Percentiles rank a stretch among this genome's conserved stretches.
These are phyloP conservation scores for Folsomia candida DNA, from an alignment of 2,888 invertebrate genomes.

Conservation along the genomic window DNA sequence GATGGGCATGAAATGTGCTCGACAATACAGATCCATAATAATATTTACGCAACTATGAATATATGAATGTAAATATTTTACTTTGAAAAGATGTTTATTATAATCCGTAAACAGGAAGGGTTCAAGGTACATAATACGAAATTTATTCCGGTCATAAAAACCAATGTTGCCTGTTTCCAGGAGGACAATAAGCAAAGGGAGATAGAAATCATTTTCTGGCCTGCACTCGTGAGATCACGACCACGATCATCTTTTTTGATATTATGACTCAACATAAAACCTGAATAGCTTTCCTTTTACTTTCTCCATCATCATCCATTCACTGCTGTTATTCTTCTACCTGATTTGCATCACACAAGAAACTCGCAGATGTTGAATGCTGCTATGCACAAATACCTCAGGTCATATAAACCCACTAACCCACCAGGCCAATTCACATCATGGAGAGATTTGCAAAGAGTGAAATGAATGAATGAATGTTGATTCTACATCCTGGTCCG, in stretches of 20 bases:
- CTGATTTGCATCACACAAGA: not conserved
- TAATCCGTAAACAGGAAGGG: not conserved
- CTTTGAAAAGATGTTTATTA: not conserved
- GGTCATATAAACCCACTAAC: slow-evolving; percentile 2
- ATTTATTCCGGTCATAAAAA: not conserved
- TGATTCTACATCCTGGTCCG: not conserved
- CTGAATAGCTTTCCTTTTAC: not conserved
- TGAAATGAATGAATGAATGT: slow-evolving; percentile 3
- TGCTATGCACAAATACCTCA: not conserved
- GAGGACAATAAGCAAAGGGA: not conserved
- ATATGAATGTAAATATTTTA: too few relatives aligned
- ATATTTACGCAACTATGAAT: too few relatives aligned
- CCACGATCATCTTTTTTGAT: not conserved
- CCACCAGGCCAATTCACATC: not conserved
- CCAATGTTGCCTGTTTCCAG: not conserved
- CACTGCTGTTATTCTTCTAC: not conserved
- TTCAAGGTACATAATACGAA: not conserved
- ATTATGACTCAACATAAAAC: slow-evolving; percentile 1
- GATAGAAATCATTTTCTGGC: not conserved
- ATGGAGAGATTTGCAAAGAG: slow-evolving; percentile 4
- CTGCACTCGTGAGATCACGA: not conserved
- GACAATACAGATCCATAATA: too few relatives aligned
- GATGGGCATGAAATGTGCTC: too few relatives aligned
- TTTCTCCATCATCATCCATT: not conserved
- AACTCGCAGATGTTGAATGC: not conserved